phyloP scores from a whole-genome alignment of 1,140 invertebrate genomes.

The Brachionus sp. region DNA sequence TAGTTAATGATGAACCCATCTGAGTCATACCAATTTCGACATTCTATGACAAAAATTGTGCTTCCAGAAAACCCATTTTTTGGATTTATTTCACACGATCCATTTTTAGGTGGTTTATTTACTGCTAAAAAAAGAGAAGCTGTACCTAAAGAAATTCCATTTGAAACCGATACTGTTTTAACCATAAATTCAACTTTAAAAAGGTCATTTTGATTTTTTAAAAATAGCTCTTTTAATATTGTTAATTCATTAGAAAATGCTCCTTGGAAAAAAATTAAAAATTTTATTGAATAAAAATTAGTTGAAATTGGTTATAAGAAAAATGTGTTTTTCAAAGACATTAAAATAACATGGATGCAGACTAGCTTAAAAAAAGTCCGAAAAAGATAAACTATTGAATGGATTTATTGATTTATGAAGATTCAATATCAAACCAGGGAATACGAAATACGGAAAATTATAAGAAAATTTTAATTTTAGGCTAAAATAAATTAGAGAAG shows the following conservation, averaged over 20 bases:
- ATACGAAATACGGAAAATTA: too few relatives aligned
- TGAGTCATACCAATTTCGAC: constrained; percentile 14
- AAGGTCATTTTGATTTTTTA: background rate
- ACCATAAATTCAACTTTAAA: background rate
- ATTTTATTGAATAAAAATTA: too few relatives aligned
- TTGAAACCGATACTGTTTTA: background rate
- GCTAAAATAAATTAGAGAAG: too few relatives aligned
- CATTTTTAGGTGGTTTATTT: constrained; percentile 20
- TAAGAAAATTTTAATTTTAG: too few relatives aligned
- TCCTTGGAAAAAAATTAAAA: background rate
- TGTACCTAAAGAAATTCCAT: constrained; percentile 33
- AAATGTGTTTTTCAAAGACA: too few relatives aligned
- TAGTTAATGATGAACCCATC: constrained; percentile 7
- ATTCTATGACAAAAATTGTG: constrained; percentile 13
- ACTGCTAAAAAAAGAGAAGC: background rate
- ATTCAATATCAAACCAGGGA: too few relatives aligned
- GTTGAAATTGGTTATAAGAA: too few relatives aligned
- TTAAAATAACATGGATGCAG: too few relatives aligned
- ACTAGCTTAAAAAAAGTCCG: too few relatives aligned
- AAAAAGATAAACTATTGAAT: too few relatives aligned
- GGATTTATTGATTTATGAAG: too few relatives aligned
- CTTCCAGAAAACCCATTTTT: background rate
- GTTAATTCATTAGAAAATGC: background rate
- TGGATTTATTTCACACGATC: background rate
- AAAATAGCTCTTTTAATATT: background rate